Conservation (phyloP, 1,140 invertebrate species). For the Matsumurasca onukii region DNA sequence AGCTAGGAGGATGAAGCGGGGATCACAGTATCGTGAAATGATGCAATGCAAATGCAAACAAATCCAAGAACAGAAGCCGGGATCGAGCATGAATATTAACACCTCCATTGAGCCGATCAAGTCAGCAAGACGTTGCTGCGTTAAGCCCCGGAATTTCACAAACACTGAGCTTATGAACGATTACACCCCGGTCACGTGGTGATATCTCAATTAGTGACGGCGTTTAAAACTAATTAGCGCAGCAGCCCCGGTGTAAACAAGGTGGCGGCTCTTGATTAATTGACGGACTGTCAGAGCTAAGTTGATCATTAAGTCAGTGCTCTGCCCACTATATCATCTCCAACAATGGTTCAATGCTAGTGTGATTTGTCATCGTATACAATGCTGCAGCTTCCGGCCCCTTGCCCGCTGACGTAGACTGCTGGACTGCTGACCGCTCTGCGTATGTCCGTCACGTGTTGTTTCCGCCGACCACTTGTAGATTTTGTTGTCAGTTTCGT, state of each 20-base stretch:
- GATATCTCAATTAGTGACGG: constrained; percentile 21
- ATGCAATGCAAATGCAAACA: too few species aligned
- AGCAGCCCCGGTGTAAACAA: constrained; percentile 21
- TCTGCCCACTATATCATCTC: constrained; percentile 20
- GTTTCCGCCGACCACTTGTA: not conserved
- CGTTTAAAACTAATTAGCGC: constrained; percentile 19
- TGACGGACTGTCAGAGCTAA: constrained; percentile 24
- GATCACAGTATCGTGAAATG: too few species aligned
- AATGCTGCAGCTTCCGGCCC: constrained; percentile 21
- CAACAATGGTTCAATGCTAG: constrained; percentile 7
- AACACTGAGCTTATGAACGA: not conserved
- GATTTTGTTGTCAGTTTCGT: too few species aligned
- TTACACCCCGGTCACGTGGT: not conserved
- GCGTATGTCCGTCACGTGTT: not conserved
- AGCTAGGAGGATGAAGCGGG: too few species aligned
- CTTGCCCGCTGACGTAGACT: not conserved
- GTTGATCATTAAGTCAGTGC: constrained; percentile 26
- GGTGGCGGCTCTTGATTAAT: constrained; percentile 16
- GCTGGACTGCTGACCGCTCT: not conserved
- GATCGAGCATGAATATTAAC: too few species aligned
- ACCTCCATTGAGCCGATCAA: too few species aligned
- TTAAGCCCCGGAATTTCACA: too few species aligned
- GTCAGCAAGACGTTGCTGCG: too few species aligned
- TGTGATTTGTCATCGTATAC: constrained; percentile 18
- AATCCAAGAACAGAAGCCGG: too few species aligned